phyloP scores from a whole-genome alignment of 2,113 vertebrate species.

The Cyprinodon variegatus region DNA sequence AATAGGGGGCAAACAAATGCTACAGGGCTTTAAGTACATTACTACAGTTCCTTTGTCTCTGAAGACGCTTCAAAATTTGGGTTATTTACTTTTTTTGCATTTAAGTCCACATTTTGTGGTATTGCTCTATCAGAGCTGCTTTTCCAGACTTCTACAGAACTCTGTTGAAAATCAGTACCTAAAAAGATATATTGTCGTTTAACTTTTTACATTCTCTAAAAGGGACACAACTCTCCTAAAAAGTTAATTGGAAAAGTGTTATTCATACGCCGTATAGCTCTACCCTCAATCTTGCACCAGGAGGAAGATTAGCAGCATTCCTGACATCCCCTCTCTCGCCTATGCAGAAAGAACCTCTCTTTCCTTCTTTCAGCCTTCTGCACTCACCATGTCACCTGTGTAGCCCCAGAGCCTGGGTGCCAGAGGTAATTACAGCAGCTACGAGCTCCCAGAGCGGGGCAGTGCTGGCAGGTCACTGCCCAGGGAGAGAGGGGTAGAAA shows the following conservation, averaged over 20 bases:
- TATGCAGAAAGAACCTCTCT: slow-evolving; percentile 43
- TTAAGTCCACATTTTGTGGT: neutral
- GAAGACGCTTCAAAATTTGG: slow-evolving; percentile 32
- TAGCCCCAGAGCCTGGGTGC: slow-evolving; percentile 76
- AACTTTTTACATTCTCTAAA: neutral
- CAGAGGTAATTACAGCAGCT: slow-evolving; percentile 79
- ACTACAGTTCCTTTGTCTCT: slow-evolving; percentile 16
- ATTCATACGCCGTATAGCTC: slow-evolving; percentile 31
- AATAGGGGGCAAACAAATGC: slow-evolving; percentile 36
- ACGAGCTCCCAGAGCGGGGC: slow-evolving; percentile 67
- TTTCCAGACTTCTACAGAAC: neutral
- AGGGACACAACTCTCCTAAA: slow-evolving; percentile 2
- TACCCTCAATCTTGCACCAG: slow-evolving; percentile 42
- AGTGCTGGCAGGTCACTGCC: slow-evolving; percentile 66
- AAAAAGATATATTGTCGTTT: neutral
- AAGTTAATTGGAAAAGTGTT: slow-evolving; percentile 15
- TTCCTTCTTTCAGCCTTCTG: slow-evolving; percentile 43
- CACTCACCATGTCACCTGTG: slow-evolving; percentile 73
- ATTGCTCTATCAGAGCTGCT: neutral
- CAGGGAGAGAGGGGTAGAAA: slow-evolving; percentile 62
- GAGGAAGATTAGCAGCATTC: slow-evolving; percentile 51
- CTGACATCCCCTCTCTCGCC: slow-evolving; percentile 60
- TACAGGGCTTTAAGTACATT: slow-evolving; percentile 23
- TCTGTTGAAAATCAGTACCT: neutral
- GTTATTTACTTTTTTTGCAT: slow-evolving; percentile 6